These are phyloP conservation scores for Acrocephalus scirpaceus DNA, from an alignment of 2,797 vertebrate genomes.

Conservation along the genomic window DNA sequence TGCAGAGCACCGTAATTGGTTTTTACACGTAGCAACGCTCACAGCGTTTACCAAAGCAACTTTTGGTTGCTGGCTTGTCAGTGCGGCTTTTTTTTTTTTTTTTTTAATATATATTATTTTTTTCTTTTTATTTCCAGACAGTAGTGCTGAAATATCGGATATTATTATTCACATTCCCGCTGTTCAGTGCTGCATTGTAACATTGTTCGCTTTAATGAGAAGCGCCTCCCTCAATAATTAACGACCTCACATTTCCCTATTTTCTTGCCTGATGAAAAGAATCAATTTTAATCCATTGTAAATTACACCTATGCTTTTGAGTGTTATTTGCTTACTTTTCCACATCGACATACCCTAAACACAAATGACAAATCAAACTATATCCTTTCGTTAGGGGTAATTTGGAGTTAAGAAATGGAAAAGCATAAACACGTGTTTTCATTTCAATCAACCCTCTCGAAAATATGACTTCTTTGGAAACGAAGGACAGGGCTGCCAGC, in stretches of 20 bases:
- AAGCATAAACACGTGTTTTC: slow-evolving; percentile 55
- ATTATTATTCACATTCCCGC: slow-evolving; percentile 75
- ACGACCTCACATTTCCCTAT: slow-evolving; percentile 79
- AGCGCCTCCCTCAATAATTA: slow-evolving; percentile 83
- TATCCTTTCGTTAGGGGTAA: slow-evolving; percentile 53
- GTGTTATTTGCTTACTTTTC: slow-evolving; percentile 79
- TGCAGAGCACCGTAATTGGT: slow-evolving; percentile 60
- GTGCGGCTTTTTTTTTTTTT: background rate
- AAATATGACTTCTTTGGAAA: slow-evolving; percentile 40
- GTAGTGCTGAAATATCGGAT: slow-evolving; percentile 65
- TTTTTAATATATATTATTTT: no score
- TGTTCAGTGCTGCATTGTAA: slow-evolving; percentile 77
- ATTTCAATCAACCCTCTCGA: slow-evolving; percentile 32
- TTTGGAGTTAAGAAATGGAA: slow-evolving; percentile 56
- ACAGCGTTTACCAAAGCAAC: slow-evolving; percentile 58
- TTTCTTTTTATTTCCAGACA: slow-evolving; percentile 43
- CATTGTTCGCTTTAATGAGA: slow-evolving; percentile 80
- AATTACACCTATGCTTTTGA: slow-evolving; percentile 82
- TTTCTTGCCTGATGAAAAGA: slow-evolving; percentile 74
- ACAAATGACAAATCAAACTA: slow-evolving; percentile 55
- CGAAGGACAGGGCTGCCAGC: slow-evolving; percentile 9
- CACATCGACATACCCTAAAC: slow-evolving; percentile 62
- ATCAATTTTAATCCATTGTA: slow-evolving; percentile 85
- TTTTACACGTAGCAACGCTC: slow-evolving; percentile 59
- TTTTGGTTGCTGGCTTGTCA: slow-evolving; percentile 57